Base-by-base conservation (phyloP, 2,888 invertebrate species). In the Erebia palarica region DNA sequence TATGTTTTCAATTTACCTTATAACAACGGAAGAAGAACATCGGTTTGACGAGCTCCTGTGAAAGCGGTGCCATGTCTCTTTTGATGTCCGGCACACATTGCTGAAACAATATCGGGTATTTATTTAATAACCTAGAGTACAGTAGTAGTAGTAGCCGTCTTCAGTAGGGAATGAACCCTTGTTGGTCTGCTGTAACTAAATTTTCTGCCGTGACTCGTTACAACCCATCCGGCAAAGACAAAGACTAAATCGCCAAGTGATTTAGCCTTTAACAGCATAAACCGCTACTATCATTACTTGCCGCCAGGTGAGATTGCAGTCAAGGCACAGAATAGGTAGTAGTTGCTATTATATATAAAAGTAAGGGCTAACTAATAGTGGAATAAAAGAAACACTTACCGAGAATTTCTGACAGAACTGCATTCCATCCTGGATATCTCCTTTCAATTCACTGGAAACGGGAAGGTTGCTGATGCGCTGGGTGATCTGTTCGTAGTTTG, bases 1-100 rank as follows among this genome's bases (percentile, higher is more conserved):
- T 16, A 7, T 18, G 18, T 18, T 27, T 51, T 13, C 21, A 44
- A 65, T 53, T 73, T 84, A 94, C 94, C 93, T 96, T 96, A 85
- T 96, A 96, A 78, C 96, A 96, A 72, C 95, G 94, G 93, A 96
- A 96, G 94, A 96, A 96, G 91, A 96, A 95, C 94, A 95, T 95
- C 0, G 95, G 95, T 72, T 94, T 93, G 74, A 95, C 94, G 60
- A 95, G 91, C 80, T 95, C 95, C 64, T 94, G 93, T 0, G 95
- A 95, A 0, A 95, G 89, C 0, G 95, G 95, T 0, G 95, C 94
- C 75, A 94, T 94, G 71, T 95, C 95, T 68, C 94, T 94, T 75
- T 95, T 94, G 44, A 95, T 92, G 77, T 96, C 95, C 0, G 96
- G 96, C 0, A 96, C 95, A 78, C 96, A 96, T 95, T 95, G 95